These are phyloP conservation scores for Caenorhabditis brenneri DNA, from an alignment of 1,140 invertebrate genomes.

Conservation along the genomic window DNA sequence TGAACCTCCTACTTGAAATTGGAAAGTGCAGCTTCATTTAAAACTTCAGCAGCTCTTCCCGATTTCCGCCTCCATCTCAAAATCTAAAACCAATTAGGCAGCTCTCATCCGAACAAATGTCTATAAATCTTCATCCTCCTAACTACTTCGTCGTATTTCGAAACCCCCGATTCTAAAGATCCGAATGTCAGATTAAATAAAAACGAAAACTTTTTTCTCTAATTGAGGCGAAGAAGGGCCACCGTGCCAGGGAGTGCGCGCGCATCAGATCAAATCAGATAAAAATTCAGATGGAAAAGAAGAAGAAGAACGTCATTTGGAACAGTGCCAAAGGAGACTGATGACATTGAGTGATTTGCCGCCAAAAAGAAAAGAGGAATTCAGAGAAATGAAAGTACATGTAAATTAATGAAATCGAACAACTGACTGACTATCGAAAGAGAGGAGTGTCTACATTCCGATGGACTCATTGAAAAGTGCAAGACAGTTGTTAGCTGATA, in stretches of 20 bases:
- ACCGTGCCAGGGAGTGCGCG: slow-evolving; percentile 11
- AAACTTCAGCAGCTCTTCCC: too few relatives aligned
- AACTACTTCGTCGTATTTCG: slow-evolving; percentile 15
- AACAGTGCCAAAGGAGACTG: background rate
- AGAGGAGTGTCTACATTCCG: background rate
- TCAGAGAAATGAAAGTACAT: background rate
- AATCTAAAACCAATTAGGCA: too few relatives aligned
- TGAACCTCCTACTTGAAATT: too few relatives aligned
- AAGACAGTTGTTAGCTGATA: background rate
- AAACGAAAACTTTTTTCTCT: slow-evolving; percentile 19
- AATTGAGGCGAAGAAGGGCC: background rate
- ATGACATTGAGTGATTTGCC: slow-evolving; percentile 6
- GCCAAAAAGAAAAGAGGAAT: slow-evolving; percentile 16
- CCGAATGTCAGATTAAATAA: background rate
- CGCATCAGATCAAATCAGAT: slow-evolving; percentile 22
- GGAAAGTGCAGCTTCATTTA: too few relatives aligned
- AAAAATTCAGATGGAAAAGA: background rate
- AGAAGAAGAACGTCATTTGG: slow-evolving; percentile 30
- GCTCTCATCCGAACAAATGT: background rate
- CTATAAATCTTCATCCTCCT: background rate
- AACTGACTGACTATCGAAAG: slow-evolving; percentile 9
- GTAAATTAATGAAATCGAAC: background rate
- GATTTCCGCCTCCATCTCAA: too few relatives aligned
- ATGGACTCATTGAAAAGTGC: too few relatives aligned
- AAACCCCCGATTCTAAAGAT: background rate